phyloP scores from a whole-genome alignment of 1,140 invertebrate genomes.

The Brachionus calyciflorus region DNA sequence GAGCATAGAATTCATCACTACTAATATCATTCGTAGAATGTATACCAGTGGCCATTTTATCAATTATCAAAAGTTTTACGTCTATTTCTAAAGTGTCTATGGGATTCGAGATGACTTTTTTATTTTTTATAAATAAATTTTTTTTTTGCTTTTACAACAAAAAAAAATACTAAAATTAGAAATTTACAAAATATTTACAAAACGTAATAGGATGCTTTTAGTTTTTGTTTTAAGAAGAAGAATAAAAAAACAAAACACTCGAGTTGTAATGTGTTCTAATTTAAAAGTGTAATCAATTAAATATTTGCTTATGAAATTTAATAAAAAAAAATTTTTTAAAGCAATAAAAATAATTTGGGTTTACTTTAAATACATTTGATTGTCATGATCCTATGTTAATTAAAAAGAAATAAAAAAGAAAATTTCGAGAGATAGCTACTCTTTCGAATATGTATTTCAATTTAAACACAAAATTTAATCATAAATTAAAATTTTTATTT shows the following conservation, averaged over 20 bases:
- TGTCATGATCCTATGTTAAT: background rate
- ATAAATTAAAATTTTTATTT: background rate
- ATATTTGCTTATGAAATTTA: too few species aligned
- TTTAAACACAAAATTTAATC: background rate
- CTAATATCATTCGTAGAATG: background rate
- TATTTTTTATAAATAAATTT: too few species aligned
- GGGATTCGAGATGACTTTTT: too few species aligned
- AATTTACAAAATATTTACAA: too few species aligned
- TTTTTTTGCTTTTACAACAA: too few species aligned
- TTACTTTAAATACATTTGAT: background rate
- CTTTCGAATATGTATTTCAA: background rate
- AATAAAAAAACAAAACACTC: too few species aligned
- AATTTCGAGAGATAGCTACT: slow-evolving; percentile 16
- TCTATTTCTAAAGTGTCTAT: too few species aligned
- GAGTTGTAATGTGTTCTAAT: too few species aligned
- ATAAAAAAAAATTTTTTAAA: too few species aligned
- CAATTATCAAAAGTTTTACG: background rate
- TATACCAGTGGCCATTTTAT: background rate
- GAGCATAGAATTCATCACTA: background rate
- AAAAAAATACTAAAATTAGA: too few species aligned
- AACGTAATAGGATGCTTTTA: background rate
- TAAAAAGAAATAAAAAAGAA: too few species aligned
- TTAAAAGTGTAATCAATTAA: too few species aligned
- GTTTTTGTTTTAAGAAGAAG: background rate
- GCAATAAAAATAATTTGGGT: background rate